Base-by-base conservation (phyloP, 2,888 invertebrate species). In the Kryphioiulus occultus region DNA sequence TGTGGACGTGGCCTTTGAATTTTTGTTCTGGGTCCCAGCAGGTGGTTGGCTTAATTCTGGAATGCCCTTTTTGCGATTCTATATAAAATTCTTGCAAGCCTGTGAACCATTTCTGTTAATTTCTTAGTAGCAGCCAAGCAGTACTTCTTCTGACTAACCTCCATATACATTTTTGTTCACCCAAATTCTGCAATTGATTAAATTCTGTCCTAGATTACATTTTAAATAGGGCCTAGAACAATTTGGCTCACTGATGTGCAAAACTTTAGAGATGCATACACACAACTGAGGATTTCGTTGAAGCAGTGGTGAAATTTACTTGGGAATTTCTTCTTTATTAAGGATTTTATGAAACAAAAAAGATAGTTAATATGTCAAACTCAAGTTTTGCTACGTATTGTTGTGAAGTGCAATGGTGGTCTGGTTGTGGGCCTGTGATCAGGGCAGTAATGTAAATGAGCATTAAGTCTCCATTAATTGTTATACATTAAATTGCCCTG, bases 1-100 rank as follows among this genome's bases (percentile, higher is more conserved):
- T 85, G 85, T 85, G 85, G 85, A 85, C 85, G 85, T 85, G 85
- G 85, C 85, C 39, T 85, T 15, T 42, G 85, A 39, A 85, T 17
- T 30, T 85, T 44, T 85, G 19, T 42, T 30, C 42, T 5, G 83
- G 83, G 83, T 83, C 83, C 83, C 83, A 83, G 59, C 32, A 82
- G 83, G 83, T 39, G 83, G 83, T 83, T 83, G 83, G 83, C 83
- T 83, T 83, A 59, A 59, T n/a, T 39, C 32, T 83, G 83, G 83
- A 83, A 83, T 83, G 83, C 32, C 83, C 17, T 83, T 32, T 83
- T 32, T 39, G n/a, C 26, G 39, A 83, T 83, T 59, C n/a, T 59
- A n/a, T 59, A 59, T n/a, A 59, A 30, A 32, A 30, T 83, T 83
- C 39, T 35, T 83, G 83, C 22, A 83, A 83, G 39, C 83, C 39